Evolutionary conservation across 2,113 vertebrate species (phyloP).

Genomic region (Gavia stellata): DNA sequence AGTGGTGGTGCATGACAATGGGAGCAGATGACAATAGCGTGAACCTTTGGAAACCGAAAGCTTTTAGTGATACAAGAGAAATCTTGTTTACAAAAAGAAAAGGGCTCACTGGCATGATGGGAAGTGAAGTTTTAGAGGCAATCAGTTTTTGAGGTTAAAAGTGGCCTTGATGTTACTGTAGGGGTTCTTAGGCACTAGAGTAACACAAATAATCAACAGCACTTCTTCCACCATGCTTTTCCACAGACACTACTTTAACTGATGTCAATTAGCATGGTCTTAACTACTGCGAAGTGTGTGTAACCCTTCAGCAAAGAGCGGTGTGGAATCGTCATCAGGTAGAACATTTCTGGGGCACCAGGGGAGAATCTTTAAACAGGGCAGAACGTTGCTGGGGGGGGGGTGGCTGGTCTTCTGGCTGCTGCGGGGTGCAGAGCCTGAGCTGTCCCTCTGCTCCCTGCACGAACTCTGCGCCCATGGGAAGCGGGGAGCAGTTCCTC

Average conservation of each 20-base stretch:
- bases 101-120: not conserved
- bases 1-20: not conserved
- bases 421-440: not conserved
- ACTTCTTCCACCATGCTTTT: not conserved
- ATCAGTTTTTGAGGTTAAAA: not conserved
- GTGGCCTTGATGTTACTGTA: not conserved
- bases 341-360: not conserved
- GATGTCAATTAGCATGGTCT: not conserved
- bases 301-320: not conserved
- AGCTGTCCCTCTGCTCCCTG: not conserved
- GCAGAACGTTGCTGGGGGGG: not conserved
- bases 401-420: fast-evolving
- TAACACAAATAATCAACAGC: not conserved
- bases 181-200: not conserved
- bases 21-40: not conserved
- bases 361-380: not conserved
- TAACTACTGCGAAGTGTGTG: not conserved
- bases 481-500: not conserved
- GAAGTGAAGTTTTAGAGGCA: not conserved
- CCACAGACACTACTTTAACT: not conserved
- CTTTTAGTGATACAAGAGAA: not conserved
- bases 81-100: not conserved
- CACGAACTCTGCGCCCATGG: fast-evolving
- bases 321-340: not conserved
- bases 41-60: not conserved